These are phyloP conservation scores for Panzeria rudis DNA, from an alignment of 2,888 invertebrate genomes.

Conservation along the genomic window DNA sequence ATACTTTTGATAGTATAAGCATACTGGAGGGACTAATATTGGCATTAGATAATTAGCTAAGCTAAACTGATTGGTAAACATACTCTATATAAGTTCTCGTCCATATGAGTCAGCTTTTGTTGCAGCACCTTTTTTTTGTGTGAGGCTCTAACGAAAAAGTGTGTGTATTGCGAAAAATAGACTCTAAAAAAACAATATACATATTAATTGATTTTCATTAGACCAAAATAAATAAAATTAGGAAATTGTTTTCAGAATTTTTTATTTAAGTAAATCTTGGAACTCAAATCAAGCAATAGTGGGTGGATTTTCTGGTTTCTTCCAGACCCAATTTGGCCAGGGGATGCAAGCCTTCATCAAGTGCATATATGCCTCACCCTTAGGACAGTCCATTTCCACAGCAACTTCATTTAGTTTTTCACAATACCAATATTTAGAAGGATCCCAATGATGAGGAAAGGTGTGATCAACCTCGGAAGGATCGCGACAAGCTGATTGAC, in stretches of 20 bases:
- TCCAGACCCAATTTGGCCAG: conserved; percentile 81
- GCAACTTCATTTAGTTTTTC: conserved; percentile 76
- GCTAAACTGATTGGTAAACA: too few species aligned
- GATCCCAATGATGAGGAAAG: conserved; percentile 80
- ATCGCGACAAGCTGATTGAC: conserved; percentile 81
- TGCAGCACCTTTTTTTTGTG: too few species aligned
- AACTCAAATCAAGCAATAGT: conserved; percentile 76
- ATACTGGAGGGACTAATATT: too few species aligned
- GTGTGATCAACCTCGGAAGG: conserved; percentile 77
- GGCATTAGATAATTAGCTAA: too few species aligned
- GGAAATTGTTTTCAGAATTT: neutral
- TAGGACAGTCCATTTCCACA: conserved; percentile 77
- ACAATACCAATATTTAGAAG: conserved; percentile 81
- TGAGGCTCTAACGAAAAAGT: too few species aligned
- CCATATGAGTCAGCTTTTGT: too few species aligned
- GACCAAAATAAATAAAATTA: too few species aligned
- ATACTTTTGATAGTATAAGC: too few species aligned
- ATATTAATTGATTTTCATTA: too few species aligned
- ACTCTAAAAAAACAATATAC: too few species aligned
- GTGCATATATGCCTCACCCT: conserved; percentile 79
- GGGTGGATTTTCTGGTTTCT: conserved; percentile 79
- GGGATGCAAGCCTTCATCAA: conserved; percentile 80
- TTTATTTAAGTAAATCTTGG: neutral
- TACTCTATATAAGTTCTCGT: too few species aligned
- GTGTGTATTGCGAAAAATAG: too few species aligned